Base-by-base conservation (phyloP, 2,888 invertebrate species). In the Rhingia rostrata region DNA sequence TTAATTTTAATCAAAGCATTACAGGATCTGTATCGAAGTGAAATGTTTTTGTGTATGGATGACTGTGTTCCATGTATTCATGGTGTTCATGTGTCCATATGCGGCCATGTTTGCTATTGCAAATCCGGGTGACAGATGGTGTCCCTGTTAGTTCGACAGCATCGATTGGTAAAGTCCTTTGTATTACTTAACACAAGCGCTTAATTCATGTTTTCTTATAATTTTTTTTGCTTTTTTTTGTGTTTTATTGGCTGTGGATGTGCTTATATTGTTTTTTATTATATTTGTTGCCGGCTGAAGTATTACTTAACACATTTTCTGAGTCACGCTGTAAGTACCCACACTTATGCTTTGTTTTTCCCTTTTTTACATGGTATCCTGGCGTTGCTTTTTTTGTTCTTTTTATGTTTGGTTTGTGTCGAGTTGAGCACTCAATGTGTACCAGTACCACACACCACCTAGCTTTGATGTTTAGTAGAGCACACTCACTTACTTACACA, bases 271-370 rank as follows among this genome's bases (percentile, higher is more conserved):
- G 58, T 61, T 75, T 63, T 70, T 75, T 79, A 58, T 66, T 64
- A 10, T 70, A 56, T 87, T 63, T 86, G 72, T 77, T 86, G 79
- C 78, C 70, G 80, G 69, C 74, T 75, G 67, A 75, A 86, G 87
- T 86, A 86, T 69, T 85, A 87, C 87, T 87, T 87, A 86, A 86
- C 86, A 87, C 85, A 86, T 85, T 87, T 87, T 87, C 70, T 81
- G 81, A 87, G 87, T 81, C 80, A 85, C 73, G 81, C 80, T 77
- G 81, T 87, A 87, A 87, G 87, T 87, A 87, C 49, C 30, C 5
- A 49, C 86, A 81, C 86, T 87, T 86, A 80, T 78, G 72, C 72
- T 74, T 78, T 10, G 6, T 41, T 53, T 54, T 56, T 45, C 22
- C 30, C 43, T 47, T 79, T 63, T 51, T 73, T 67, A 72, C 66